These are phyloP conservation scores for Periophthalmodon schlosseri DNA, from an alignment of 2,113 vertebrate genomes.

Conservation along the genomic window DNA sequence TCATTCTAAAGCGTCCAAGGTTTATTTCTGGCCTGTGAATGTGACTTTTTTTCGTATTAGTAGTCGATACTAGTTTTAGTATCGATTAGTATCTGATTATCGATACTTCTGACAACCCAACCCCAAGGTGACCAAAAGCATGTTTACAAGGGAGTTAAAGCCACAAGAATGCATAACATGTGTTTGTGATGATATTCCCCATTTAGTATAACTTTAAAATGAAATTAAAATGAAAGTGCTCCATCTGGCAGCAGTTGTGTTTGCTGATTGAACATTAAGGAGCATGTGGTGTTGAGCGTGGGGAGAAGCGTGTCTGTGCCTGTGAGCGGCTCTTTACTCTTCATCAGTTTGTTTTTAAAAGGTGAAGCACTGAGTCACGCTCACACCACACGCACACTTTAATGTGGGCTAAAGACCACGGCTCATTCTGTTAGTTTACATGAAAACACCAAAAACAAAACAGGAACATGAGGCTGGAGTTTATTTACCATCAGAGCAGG, in stretches of 20 bases:
- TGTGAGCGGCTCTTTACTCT: constrained; percentile 30
- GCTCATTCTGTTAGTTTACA: not conserved
- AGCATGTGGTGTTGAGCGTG: constrained; percentile 21
- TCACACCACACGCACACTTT: not conserved
- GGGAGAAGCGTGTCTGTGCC: constrained; percentile 36
- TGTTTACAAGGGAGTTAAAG: too few relatives aligned
- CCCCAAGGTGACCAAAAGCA: too few relatives aligned
- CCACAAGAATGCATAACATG: too few relatives aligned
- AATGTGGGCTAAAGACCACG: not conserved
- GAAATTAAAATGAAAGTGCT: not conserved
- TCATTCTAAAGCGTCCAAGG: too few relatives aligned
- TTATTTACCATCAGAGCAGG: too few relatives aligned
- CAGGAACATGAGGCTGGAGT: not conserved
- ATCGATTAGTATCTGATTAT: too few relatives aligned
- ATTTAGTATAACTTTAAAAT: not conserved
- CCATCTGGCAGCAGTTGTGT: not conserved
- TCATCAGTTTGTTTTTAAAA: constrained; percentile 29
- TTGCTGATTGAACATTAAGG: not conserved
- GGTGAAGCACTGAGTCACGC: not conserved
- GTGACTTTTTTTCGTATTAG: too few relatives aligned
- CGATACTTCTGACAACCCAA: too few relatives aligned
- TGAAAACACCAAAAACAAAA: not conserved
- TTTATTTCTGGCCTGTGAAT: too few relatives aligned
- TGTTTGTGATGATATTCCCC: too few relatives aligned
- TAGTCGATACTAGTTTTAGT: too few relatives aligned